These are phyloP conservation scores for Cryptotis parvus DNA, from an alignment of 2,113 vertebrate species.

Conservation along the genomic window DNA sequence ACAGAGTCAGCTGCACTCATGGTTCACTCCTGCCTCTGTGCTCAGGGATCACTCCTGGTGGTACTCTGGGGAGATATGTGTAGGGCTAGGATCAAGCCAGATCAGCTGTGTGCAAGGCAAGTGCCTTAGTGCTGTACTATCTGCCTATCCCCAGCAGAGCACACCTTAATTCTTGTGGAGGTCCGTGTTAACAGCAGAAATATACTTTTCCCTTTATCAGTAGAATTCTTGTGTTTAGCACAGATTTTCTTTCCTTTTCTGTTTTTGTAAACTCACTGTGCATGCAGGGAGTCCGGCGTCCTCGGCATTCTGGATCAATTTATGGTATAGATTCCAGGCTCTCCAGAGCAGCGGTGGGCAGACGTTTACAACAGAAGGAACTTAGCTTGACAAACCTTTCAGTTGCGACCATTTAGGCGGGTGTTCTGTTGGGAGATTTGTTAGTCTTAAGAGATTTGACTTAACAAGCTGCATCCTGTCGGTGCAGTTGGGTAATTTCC, in stretches of 20 bases:
- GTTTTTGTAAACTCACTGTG: conserved; percentile 4
- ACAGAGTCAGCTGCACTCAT: no score
- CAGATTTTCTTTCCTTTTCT: conserved; percentile 24
- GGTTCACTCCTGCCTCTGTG: no score
- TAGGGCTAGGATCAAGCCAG: no score
- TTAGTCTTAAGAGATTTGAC: conserved; percentile 89
- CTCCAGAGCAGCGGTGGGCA: conserved; percentile 41
- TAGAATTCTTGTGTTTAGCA: background rate
- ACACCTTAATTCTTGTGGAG: conserved; percentile 32
- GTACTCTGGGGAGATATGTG: no score
- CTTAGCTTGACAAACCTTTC: conserved; percentile 77
- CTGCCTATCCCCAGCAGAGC: background rate
- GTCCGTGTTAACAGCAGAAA: conserved; percentile 29
- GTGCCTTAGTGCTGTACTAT: no score
- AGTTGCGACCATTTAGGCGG: conserved; percentile 80
- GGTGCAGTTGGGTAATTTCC: conserved; percentile 89
- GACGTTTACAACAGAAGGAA: conserved; percentile 71
- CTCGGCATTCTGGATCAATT: background rate
- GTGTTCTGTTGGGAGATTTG: conserved; percentile 84
- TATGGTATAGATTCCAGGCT: conserved; percentile 49
- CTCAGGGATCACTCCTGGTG: no score
- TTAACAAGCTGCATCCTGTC: conserved; percentile 97
- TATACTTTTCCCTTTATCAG: background rate
- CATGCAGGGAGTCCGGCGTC: background rate
- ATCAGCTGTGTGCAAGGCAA: no score